Base-by-base conservation (phyloP, 2,888 invertebrate genomes). In the Andrena flavipes region DNA sequence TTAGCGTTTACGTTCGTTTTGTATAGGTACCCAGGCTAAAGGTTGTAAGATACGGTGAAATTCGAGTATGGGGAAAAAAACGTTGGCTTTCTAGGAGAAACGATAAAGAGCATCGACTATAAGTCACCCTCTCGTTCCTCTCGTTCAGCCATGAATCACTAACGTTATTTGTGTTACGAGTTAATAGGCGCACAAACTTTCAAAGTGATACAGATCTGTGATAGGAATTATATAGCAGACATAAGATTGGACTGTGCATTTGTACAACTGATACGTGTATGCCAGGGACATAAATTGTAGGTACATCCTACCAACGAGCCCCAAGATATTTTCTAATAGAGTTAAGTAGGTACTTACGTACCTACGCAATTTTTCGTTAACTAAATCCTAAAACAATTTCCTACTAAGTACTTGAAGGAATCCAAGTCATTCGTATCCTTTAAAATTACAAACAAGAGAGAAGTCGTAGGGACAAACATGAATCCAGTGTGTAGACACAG, bases 31-130 rank as follows among this genome's bases (percentile, higher is more conserved):
- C 80, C 69, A 68, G 81, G 80, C 62, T 72, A 87, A 85, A 87
- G 84, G 85, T 85, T 80, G 64, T 30, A 77, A 85, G 85, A 85
- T 87, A 87, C 62, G 76, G n/a, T 79, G 87, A 87, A 85, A 87
- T 75, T 78, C 59, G 84, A 60, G 4, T 23, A 8, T n/a, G 13
- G 42, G 75, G 65, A 54, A 79, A 79, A 79, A 86, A 78, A 82
- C 68, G 35, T 42, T 30, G 59, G 64, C 4, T 62, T 80, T 73
- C 30, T 70, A 49, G 33, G 71, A 69, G 71, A 80, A 76, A 60
- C 83, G 83, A 82, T 83, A 83, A 77, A 80, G 51, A 64, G 10
- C 30, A 16, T 42, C 20, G 30, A 20, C 70, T 75, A 82, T 73
- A 75, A 75, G 63, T 69, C 73, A 64, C 35, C 26, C 51, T 64